These are phyloP conservation scores for Luperina nickerlii DNA, from an alignment of 2,888 invertebrate species.

Conservation along the genomic window DNA sequence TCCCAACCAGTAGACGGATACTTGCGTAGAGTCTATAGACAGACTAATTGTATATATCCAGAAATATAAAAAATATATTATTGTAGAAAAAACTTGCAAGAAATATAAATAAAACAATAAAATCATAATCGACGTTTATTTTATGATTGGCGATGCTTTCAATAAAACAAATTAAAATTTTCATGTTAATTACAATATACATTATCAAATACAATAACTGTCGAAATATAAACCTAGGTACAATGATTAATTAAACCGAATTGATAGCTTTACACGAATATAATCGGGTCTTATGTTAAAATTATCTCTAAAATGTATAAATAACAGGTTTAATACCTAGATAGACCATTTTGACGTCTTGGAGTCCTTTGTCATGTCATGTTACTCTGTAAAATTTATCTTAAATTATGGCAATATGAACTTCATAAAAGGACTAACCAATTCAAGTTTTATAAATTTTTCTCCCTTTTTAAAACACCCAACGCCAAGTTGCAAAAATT, in stretches of 20 bases:
- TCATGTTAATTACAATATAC: slow-evolving; percentile 41
- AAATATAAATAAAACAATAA: slow-evolving; percentile 47
- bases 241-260: slow-evolving; percentile 35
- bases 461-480: not conserved
- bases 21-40: not conserved
- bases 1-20: not conserved
- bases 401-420: not conserved
- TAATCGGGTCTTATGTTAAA: slow-evolving; percentile 23
- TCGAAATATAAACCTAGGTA: slow-evolving; percentile 36
- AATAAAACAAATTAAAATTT: slow-evolving; percentile 44
- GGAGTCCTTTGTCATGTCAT: slow-evolving; percentile 45
- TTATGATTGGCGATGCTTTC: slow-evolving; percentile 54
- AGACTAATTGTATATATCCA: not conserved
- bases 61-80: not conserved
- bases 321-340: not conserved
- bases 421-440: not conserved
- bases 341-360: slow-evolving; percentile 10
- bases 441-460: not conserved
- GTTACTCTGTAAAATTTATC: slow-evolving; percentile 42
- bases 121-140: slow-evolving; percentile 60
- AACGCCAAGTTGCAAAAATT: slow-evolving; percentile 1
- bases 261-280: slow-evolving; percentile 38
- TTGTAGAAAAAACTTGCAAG: not conserved
- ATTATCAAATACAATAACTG: slow-evolving; percentile 34
- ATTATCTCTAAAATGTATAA: slow-evolving; percentile 20